Evolutionary conservation across 2,888 invertebrate species (phyloP), one percentile per base, ranked within the genome.

Genomic region (Drosophila prostipennis): DNA sequence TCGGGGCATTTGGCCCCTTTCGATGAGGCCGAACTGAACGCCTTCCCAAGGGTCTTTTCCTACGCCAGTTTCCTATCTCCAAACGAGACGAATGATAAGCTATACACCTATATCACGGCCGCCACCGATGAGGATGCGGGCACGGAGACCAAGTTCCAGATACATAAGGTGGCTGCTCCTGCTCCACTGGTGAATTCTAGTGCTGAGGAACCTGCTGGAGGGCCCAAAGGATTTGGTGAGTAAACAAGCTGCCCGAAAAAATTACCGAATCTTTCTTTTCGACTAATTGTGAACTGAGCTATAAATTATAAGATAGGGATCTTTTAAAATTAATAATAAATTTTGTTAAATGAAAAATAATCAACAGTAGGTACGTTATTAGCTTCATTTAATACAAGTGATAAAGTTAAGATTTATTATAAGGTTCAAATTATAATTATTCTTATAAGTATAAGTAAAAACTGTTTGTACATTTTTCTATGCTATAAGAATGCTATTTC

Each of bases 1-100:
- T 94, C 94, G 55, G 95, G 95, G 72, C 89, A 90, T 1, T 89
- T 92, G 36, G 76, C 77, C 13, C 89, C 89, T 1, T 90, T 90
- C 26, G 88, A 91, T 42, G 89, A 90, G 54, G 81, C 83, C 0
- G 87, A 89, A 23, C 57, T 89, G 8, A 86, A 87, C 56, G 78
- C 87, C 6, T 90, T 89, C 76, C 90, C 91, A 0, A 78, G 91
- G 29, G 77, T 90, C 11, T 91, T 90, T 64, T 89, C 91, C 14
- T 91, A 90, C 64, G 90, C 91, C 19, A 91, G 91, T 34, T 90
- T 91, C 43, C 80, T 91, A 7, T 86, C 89, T 1, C 91, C 91
- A 7, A 90, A 91, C 57, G 87, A 90, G 46, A 89, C 89, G 0
- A 85, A 82, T 16, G 89, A 89, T 13, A 87, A 88, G 29, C 61